A percentile compares a stretch with the other conserved stretches of the same genome.
These are phyloP conservation scores for Scortum barcoo DNA, from an alignment of 2,113 vertebrate genomes.

Conservation along the genomic window DNA sequence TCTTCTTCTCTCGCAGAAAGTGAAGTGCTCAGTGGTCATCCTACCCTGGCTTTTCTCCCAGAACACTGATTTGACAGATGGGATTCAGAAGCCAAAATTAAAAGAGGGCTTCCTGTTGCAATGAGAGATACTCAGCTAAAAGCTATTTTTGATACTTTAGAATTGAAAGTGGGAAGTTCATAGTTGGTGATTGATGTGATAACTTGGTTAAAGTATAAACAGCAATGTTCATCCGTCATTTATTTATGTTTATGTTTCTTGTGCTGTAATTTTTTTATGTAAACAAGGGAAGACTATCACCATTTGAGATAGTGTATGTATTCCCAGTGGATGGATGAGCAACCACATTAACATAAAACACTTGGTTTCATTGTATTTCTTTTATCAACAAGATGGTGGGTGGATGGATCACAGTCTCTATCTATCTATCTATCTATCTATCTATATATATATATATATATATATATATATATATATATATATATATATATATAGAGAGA, in stretches of 20 bases:
- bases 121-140: not conserved
- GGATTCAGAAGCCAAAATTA: conserved; percentile 25
- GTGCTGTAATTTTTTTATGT: not conserved
- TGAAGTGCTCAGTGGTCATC: conserved; percentile 16
- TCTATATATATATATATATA: too few species aligned
- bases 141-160: conserved; percentile 1
- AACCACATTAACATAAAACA: not conserved
- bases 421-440: too few species aligned
- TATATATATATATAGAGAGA: too few species aligned
- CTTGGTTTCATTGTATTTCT: too few species aligned
- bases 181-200: not conserved
- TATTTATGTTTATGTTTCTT: not conserved
- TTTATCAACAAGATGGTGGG: too few species aligned
- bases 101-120: conserved; percentile 13
- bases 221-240: not conserved
- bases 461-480: too few species aligned
- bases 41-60: conserved; percentile 32
- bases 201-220: not conserved
- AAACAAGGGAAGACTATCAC: not conserved
- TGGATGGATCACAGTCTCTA: too few species aligned
- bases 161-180: not conserved
- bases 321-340: not conserved
- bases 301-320: not conserved
- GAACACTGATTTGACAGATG: conserved; percentile 23
- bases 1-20: conserved; percentile 32